Conservation (phyloP, 2,797 vertebrate species). For the Pseudochirops corinnae region DNA sequence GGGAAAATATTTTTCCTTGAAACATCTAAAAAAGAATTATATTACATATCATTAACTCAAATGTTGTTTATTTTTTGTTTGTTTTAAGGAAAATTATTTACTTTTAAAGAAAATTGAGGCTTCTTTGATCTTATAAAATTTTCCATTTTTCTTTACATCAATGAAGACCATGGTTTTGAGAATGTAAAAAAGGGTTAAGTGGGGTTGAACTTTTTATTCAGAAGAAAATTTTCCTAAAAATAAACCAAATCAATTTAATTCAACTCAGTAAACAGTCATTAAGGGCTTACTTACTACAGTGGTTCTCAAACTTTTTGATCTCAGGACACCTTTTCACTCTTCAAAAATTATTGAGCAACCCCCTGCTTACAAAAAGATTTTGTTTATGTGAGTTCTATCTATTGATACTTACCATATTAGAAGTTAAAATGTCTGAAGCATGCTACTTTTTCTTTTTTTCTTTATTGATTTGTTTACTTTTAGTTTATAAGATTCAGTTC, state of each 20-base stretch:
- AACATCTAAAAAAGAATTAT: conserved; percentile 41
- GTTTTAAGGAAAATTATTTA: conserved; percentile 22
- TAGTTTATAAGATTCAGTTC: too few species aligned
- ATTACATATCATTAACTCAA: not conserved
- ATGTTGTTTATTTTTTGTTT: not conserved
- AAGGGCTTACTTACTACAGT: not conserved
- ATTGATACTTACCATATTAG: not conserved
- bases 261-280: not conserved
- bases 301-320: not conserved
- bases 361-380: not conserved
- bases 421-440: not conserved
- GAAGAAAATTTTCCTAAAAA: not conserved
- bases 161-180: not conserved
- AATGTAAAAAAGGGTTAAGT: not conserved
- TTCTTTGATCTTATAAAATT: conserved; percentile 29
- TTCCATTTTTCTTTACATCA: conserved; percentile 18
- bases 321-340: not conserved
- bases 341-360: not conserved
- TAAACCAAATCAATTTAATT: not conserved
- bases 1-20: not conserved
- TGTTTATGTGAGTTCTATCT: not conserved
- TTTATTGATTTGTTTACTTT: too few species aligned
- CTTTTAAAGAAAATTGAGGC: conserved; percentile 29
- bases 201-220: not conserved
- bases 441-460: not conserved